Evolutionary conservation across 1,140 invertebrate genomes (phyloP), one percentile per base, ranked within the genome.

Genomic region (Carposina sasakii): DNA sequence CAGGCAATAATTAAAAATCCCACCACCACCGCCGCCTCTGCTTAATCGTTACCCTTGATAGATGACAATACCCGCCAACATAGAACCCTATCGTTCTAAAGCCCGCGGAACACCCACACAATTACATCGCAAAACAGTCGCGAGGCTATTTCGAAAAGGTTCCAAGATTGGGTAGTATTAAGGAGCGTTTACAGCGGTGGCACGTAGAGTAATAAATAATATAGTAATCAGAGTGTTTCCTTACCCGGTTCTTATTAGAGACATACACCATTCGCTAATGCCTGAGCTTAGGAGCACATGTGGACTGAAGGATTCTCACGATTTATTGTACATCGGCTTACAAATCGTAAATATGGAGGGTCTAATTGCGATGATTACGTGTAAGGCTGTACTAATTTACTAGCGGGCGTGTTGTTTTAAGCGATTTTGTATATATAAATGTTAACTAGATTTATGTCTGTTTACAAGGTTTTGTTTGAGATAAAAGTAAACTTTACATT

Each of bases 171-270:
- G 57, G n/a, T n/a, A 66, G 68, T 76, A 82, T 79, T 79, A 79
- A 65, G 74, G 71, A 76, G 66, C 74, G 74, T 78, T 77, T 78
- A 78, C 78, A 79, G 66, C 67, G 65, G 57, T 63, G 70, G 73
- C 79, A 81, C 78, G 78, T 82, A 82, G 67, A 48, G 75, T 78
- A 81, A 82, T 81, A 83, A 83, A 83, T 83, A 83, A 83, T 81
- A 76, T 76, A 81, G 76, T 83, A 83, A 83, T 82, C 78, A 82
- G 78, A 62, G 74, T 68, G 67, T 81, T 81, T 78, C 78, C 78
- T 83, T 78, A 78, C 78, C 76, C 73, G 67, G 57, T 65, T 74
- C 76, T 82, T 81, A 76, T 81, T 77, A 82, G 78, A 66, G 67
- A 81, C 78, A 81, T 78, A 78, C 76, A 83, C 67, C 78, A 76